These are phyloP conservation scores for Acanthacorydalis orientalis DNA, from an alignment of 2,888 invertebrate genomes.

Conservation along the genomic window DNA sequence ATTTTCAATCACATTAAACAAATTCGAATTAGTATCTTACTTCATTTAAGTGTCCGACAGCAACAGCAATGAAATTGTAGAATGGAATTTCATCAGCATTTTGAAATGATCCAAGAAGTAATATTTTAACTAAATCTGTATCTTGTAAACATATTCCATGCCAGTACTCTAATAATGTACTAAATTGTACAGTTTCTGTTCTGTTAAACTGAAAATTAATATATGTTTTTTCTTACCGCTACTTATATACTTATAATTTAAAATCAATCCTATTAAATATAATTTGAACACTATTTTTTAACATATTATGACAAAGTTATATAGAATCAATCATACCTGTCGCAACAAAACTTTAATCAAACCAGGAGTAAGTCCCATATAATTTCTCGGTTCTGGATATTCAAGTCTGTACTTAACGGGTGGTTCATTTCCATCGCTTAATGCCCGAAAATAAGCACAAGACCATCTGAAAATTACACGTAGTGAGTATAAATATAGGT, in stretches of 20 bases:
- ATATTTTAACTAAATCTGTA: conserved; percentile 44
- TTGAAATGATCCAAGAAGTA: conserved; percentile 53
- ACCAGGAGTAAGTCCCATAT: conserved; percentile 63
- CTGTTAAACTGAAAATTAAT: conserved; percentile 19
- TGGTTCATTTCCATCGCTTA: conserved; percentile 59
- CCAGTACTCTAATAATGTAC: conserved; percentile 33
- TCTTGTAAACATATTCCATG: conserved; percentile 45
- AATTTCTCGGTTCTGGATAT: conserved; percentile 48
- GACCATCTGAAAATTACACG: conserved; percentile 45
- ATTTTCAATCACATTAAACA: too few relatives aligned
- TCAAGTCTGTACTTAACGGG: conserved; percentile 67
- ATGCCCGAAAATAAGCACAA: conserved; percentile 60
- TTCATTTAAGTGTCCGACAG: conserved; percentile 48
- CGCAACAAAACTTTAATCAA: conserved; percentile 59
- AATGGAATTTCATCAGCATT: conserved; percentile 46
- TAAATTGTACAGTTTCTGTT: conserved; percentile 25
- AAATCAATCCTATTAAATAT: too few relatives aligned
- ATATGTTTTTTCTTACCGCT: too few relatives aligned
- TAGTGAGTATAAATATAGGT: background rate
- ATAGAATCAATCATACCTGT: conserved; percentile 36
- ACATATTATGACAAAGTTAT: too few relatives aligned
- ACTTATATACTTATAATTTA: too few relatives aligned
- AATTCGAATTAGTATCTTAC: conserved; percentile 21
- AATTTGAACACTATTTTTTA: too few relatives aligned
- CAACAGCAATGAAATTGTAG: conserved; percentile 56